A percentile compares a stretch with the other conserved stretches of the same genome.
phyloP scores from a whole-genome alignment of 1,140 invertebrate species.

The Zaprionus inermis region DNA sequence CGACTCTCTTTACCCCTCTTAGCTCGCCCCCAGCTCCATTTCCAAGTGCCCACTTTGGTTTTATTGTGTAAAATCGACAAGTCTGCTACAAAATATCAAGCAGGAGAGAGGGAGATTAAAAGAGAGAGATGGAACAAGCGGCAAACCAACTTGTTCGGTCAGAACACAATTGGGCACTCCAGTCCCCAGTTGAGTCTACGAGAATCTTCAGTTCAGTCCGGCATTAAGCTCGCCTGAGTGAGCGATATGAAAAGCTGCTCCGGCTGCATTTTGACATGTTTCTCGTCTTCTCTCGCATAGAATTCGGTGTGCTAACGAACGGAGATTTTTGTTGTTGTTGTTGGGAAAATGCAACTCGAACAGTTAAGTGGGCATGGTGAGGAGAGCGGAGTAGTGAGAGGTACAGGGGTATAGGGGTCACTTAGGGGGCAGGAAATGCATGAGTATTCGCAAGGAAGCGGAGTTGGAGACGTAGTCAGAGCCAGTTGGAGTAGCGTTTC shows the following conservation, averaged over 20 bases:
- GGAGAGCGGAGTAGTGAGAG: too few relatives aligned
- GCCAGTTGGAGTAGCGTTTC: slow-evolving; percentile 54
- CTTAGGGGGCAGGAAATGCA: slow-evolving; percentile 65
- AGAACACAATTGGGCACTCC: slow-evolving; percentile 26
- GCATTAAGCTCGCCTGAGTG: slow-evolving; percentile 29
- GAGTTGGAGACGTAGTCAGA: slow-evolving; percentile 10
- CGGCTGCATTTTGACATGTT: slow-evolving; percentile 26
- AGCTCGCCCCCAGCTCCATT: not conserved
- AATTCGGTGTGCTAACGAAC: slow-evolving; percentile 47
- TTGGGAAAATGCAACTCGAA: too few relatives aligned
- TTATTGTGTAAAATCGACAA: not conserved
- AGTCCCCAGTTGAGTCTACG: not conserved
- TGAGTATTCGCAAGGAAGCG: slow-evolving; percentile 52
- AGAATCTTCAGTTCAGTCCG: not conserved
- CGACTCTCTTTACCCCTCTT: not conserved
- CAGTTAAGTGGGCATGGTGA: slow-evolving; percentile 27
- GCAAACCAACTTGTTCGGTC: not conserved
- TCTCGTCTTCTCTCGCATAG: slow-evolving; percentile 21
- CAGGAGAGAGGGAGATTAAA: not conserved
- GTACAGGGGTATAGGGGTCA: slow-evolving; percentile 2
- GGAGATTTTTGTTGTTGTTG: slow-evolving; percentile 57
- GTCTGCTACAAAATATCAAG: not conserved
- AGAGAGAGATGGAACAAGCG: too few relatives aligned
- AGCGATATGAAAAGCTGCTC: slow-evolving; percentile 26
- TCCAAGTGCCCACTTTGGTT: not conserved